A percentile compares a stretch with the other conserved stretches of the same genome.
These are phyloP conservation scores for Campoletis sonorensis DNA, from an alignment of 1,140 invertebrate genomes.

Conservation along the genomic window DNA sequence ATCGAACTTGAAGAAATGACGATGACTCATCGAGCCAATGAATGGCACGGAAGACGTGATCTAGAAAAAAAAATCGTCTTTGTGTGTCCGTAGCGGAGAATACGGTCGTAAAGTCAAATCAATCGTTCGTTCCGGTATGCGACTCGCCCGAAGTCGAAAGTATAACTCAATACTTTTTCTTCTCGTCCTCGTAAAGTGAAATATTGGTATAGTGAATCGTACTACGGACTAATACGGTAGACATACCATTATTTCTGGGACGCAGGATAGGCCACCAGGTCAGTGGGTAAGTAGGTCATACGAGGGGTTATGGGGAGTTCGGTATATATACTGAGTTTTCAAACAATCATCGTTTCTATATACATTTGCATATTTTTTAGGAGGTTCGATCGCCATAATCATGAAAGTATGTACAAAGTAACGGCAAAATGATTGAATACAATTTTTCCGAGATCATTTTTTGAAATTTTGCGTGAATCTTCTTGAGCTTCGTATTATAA, in stretches of 20 bases:
- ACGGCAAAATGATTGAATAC: too few relatives aligned
- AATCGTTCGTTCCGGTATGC: slow-evolving; percentile 6
- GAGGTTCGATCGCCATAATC: too few relatives aligned
- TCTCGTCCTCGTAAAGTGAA: not conserved
- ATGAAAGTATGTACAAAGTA: too few relatives aligned
- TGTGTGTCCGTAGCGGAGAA: not conserved
- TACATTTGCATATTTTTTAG: not conserved
- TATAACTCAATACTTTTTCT: slow-evolving; percentile 4
- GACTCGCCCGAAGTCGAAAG: not conserved
- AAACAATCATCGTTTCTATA: not conserved
- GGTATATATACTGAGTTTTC: not conserved
- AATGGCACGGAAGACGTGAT: not conserved
- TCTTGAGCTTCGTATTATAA: too few relatives aligned
- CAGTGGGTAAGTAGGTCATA: slow-evolving; percentile 17
- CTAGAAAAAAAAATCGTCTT: not conserved
- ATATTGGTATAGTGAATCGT: not conserved
- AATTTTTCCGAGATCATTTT: too few relatives aligned
- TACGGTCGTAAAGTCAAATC: not conserved
- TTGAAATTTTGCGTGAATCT: too few relatives aligned
- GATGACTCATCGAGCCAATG: not conserved
- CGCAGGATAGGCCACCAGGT: not conserved
- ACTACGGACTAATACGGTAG: too few relatives aligned
- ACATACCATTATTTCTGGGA: too few relatives aligned
- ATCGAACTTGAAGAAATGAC: not conserved
- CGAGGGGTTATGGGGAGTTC: not conserved